Percentiles rank a stretch among this genome's conserved stretches.
phyloP scores from a whole-genome alignment of 2,888 invertebrate genomes.

The Cosmia trapezina region DNA sequence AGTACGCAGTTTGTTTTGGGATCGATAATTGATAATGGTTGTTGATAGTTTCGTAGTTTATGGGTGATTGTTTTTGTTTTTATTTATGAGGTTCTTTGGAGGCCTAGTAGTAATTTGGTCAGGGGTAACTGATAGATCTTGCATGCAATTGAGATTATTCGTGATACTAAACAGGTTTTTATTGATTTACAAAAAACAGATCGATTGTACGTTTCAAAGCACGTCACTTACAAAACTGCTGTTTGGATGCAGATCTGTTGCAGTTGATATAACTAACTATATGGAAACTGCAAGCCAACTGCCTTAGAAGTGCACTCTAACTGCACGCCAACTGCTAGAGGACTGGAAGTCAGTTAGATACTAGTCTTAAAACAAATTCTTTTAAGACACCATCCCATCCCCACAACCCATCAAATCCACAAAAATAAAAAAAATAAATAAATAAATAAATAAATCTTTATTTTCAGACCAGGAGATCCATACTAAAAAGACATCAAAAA shows the following conservation, averaged over 20 bases:
- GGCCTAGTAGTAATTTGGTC: neutral
- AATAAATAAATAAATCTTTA: no score
- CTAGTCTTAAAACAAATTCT: neutral
- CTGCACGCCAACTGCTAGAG: neutral
- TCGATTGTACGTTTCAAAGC: neutral
- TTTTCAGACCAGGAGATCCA: no score
- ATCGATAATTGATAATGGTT: constrained; percentile 59
- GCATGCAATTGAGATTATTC: neutral
- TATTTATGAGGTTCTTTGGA: constrained; percentile 19
- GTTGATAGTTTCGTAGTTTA: constrained; percentile 33
- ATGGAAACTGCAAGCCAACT: neutral
- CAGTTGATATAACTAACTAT: neutral
- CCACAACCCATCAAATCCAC: no score
- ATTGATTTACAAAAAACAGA: neutral
- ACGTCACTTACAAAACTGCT: no score
- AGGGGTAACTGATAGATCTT: neutral
- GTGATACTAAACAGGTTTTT: neutral
- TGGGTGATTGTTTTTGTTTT: constrained; percentile 26
- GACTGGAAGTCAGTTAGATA: neutral
- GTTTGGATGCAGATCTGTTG: neutral
- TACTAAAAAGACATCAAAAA: no score
- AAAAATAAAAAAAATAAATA: no score
- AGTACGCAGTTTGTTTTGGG: constrained; percentile 62
- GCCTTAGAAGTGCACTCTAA: neutral
- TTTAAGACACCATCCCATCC: no score